Base-by-base conservation (phyloP, 2,888 invertebrate species). In the Drosophila subsilvestris region DNA sequence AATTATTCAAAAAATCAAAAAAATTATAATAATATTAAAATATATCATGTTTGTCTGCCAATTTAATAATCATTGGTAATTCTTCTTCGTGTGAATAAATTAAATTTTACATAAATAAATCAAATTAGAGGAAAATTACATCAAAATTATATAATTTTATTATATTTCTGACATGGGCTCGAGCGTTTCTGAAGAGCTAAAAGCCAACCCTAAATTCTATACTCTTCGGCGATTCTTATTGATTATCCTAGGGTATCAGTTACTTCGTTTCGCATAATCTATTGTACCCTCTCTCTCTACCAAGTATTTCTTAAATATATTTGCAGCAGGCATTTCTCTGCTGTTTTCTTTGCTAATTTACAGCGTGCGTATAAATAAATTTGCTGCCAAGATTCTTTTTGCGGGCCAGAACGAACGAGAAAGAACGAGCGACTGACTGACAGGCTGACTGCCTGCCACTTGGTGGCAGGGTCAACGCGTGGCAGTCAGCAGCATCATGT, bases 301-400 rank as follows among this genome's bases (percentile, higher is more conserved):
- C n/a, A 49, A 20, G 50, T 53, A n/a, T 37, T 37, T 37, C 37
- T 37, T 37, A n/a, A 37, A n/a, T 37, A 37, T 37, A 37, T 37
- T 37, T 37, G 37, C 37, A 37, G 37, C 37, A n/a, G 27, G n/a
- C 55, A 44, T 43, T 57, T 51, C 43, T 67, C 44, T 49, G 49
- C 47, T 56, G 43, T 70, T 63, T 65, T 55, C 45, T 55, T 66
- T 65, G 78, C 80, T 83, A 86, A 83, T 83, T 88, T 88, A 82
- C 86, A 86, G 83, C 86, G 74, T 88, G 88, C 86, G 80, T 79
- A 74, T 76, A 80, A 86, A 88, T 86, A 82, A 79, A 81, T 74
- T 18, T 68, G 51, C 22, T 87, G 87, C 85, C 81, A 86, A 82
- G 56, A 75, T 72, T 71, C 29, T 22, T 61, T 29, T 27, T 25